Percentiles rank a stretch among this genome's conserved stretches.
phyloP scores from a whole-genome alignment of 2,888 invertebrate genomes.

The Drosophila cognata region DNA sequence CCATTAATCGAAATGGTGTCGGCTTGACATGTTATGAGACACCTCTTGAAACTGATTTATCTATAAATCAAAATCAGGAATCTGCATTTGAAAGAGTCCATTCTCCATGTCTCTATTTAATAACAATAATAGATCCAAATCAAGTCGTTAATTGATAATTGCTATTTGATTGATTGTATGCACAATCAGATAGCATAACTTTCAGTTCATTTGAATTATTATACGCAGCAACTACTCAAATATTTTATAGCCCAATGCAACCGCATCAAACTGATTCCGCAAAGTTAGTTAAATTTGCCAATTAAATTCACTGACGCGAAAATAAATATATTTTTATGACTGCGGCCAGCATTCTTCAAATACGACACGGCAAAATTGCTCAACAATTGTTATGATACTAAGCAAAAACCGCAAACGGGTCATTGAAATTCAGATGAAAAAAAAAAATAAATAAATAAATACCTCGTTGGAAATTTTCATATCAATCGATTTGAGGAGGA shows the following conservation, averaged over 20 bases:
- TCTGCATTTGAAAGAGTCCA: neutral
- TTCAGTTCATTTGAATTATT: neutral
- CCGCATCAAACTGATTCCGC: conserved; percentile 14
- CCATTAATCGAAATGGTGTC: conserved; percentile 22
- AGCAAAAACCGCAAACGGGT: neutral
- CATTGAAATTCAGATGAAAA: too few relatives aligned
- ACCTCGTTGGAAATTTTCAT: too few relatives aligned
- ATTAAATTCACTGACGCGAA: conserved; percentile 19
- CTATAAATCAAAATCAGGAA: neutral
- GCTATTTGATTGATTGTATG: neutral
- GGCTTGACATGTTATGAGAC: conserved; percentile 9
- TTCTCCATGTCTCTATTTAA: neutral
- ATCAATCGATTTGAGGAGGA: too few relatives aligned
- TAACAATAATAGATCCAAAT: neutral
- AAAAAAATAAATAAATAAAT: too few relatives aligned
- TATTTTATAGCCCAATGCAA: neutral
- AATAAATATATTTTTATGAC: neutral
- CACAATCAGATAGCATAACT: neutral
- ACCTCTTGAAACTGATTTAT: conserved; percentile 1
- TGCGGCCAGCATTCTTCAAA: conserved; percentile 16
- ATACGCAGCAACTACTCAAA: neutral
- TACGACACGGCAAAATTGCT: neutral
- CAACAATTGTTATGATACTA: neutral
- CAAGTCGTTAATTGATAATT: neutral
- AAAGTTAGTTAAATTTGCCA: conserved; percentile 43